Evolutionary conservation across 1,140 invertebrate genomes (phyloP).

Genomic region (Polypedilum vanderplanki): DNA sequence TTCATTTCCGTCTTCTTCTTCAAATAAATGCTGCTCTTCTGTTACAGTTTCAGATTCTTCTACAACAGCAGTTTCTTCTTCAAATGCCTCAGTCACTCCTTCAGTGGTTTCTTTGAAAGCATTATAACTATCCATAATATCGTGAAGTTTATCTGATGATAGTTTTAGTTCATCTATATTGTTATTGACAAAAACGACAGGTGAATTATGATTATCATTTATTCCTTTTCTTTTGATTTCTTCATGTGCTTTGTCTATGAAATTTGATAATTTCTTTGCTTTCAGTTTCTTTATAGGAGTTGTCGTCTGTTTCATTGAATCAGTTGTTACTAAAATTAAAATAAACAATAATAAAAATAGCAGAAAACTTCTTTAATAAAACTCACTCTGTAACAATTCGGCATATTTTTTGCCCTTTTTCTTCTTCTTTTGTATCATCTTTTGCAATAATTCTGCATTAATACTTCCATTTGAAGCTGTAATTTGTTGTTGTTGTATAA

Average conservation of each 20-base stretch:
- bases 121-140: conserved; percentile 39
- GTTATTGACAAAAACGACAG: conserved; percentile 39
- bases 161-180: conserved; percentile 36
- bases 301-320: conserved; percentile 52
- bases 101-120: conserved; percentile 44
- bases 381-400: conserved; percentile 49
- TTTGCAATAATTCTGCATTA: conserved; percentile 30
- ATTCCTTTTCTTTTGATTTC: conserved; percentile 41
- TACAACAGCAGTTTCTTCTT: neutral
- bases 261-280: conserved; percentile 53
- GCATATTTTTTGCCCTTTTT: conserved; percentile 45
- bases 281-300: conserved; percentile 56
- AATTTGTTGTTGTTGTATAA: neutral
- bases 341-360: conserved; percentile 26
- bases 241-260: conserved; percentile 44
- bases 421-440: conserved; percentile 36
- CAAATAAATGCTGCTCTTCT: neutral
- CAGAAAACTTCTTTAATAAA: conserved; percentile 27
- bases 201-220: conserved; percentile 35
- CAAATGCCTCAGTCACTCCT: neutral
- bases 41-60: neutral
- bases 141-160: conserved; percentile 35
- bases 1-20: conserved; percentile 44
- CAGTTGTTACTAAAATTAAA: conserved; percentile 51
- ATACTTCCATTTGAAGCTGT: neutral